phyloP scores from a whole-genome alignment of 2,113 vertebrate species.

The Phalacrocorax carbo region DNA sequence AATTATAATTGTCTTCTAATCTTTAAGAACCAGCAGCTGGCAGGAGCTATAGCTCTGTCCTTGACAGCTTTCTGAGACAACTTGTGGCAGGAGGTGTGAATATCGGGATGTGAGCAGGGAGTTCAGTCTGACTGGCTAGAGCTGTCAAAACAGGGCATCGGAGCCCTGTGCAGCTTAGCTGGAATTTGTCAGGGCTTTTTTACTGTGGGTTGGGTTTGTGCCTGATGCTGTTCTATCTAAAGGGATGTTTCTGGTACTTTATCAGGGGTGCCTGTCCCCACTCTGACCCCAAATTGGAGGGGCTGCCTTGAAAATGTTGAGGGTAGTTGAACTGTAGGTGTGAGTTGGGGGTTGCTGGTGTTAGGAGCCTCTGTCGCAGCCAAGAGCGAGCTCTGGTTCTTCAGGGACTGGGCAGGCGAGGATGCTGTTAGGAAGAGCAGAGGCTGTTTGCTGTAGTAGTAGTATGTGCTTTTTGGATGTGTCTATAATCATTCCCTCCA shows the following conservation, averaged over 20 bases:
- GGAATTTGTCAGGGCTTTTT: neutral
- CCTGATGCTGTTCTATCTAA: neutral
- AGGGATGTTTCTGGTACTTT: neutral
- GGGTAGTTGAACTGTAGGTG: neutral
- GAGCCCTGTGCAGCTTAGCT: neutral
- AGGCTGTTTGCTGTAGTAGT: conserved; percentile 1
- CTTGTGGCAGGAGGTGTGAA: conserved; percentile 35
- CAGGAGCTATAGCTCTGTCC: conserved; percentile 27
- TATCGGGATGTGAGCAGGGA: neutral
- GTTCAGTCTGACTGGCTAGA: neutral
- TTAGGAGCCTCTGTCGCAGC: conserved; percentile 15
- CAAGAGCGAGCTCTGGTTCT: neutral
- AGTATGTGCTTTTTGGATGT: conserved; percentile 29
- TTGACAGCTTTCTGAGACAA: conserved; percentile 50
- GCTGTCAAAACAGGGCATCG: neutral
- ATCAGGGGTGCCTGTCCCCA: neutral
- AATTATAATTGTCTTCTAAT: conserved; percentile 63
- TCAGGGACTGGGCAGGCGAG: neutral
- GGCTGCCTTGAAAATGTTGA: neutral
- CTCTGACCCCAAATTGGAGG: neutral
- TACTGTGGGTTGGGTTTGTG: neutral
- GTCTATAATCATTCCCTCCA: neutral
- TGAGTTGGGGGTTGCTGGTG: neutral
- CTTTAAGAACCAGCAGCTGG: conserved; percentile 29
- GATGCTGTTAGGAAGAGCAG: conserved; percentile 40